phyloP scores from a whole-genome alignment of 2,797 vertebrate genomes.

The Pseudotriccus pelzelni region DNA sequence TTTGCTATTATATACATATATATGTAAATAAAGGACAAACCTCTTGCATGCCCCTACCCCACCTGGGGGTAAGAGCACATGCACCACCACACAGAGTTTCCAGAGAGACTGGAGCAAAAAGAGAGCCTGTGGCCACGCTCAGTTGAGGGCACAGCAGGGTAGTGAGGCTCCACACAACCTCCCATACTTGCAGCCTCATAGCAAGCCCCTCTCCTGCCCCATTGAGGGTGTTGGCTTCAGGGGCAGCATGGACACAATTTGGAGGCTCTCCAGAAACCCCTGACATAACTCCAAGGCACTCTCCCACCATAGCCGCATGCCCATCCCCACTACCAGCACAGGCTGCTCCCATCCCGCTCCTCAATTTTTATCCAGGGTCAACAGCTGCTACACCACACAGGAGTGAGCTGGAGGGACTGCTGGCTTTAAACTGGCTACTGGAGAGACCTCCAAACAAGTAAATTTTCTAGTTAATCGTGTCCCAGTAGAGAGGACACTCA shows the following conservation, averaged over 20 bases:
- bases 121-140: background rate
- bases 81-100: background rate
- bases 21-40: background rate
- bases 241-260: background rate
- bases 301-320: accelerated
- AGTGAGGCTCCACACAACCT: accelerated
- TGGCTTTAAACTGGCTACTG: background rate
- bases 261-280: background rate
- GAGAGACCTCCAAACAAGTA: background rate
- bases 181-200: accelerated
- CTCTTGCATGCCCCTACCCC: accelerated
- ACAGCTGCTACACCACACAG: background rate
- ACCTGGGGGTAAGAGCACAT: accelerated
- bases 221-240: background rate
- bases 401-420: background rate
- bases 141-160: accelerated
- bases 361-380: background rate
- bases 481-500: background rate
- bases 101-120: background rate
- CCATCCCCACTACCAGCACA: accelerated
- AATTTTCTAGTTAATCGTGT: constrained; percentile 25
- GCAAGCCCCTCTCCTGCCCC: background rate
- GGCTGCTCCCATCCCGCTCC: background rate
- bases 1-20: background rate
- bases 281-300: background rate